These are phyloP conservation scores for Eclectus roratus DNA, from an alignment of 2,113 vertebrate genomes.

Conservation along the genomic window DNA sequence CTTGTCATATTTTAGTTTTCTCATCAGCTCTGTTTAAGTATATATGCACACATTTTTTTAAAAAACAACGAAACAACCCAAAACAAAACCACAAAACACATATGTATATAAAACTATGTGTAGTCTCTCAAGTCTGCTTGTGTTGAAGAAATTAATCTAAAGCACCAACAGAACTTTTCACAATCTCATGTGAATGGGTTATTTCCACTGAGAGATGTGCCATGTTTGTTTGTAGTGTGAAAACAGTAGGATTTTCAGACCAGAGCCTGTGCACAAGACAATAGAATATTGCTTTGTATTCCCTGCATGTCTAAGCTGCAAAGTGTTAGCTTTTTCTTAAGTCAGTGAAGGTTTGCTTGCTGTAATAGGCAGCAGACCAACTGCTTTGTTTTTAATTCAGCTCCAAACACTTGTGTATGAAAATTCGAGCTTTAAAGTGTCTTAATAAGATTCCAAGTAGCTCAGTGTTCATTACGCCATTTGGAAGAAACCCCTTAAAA, in stretches of 20 bases:
- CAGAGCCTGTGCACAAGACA: background rate
- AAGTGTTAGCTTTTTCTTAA: background rate
- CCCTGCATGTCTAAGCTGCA: background rate
- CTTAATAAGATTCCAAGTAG: background rate
- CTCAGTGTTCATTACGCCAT: accelerated
- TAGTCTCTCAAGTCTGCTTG: background rate
- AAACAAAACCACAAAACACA: background rate
- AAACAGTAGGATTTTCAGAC: background rate
- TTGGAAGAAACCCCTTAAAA: background rate
- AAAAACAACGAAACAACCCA: background rate
- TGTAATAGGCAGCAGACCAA: background rate
- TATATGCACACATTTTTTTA: background rate
- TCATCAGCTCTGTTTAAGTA: background rate
- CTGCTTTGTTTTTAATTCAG: background rate
- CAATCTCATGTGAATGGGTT: background rate
- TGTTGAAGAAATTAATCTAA: background rate
- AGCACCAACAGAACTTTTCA: background rate
- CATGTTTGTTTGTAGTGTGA: background rate
- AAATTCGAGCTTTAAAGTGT: background rate
- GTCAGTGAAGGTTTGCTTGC: background rate
- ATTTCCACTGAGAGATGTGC: background rate
- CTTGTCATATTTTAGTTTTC: background rate
- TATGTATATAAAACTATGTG: background rate
- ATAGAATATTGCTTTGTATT: background rate
- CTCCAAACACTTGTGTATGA: background rate